These are phyloP conservation scores for Ammodytes dubius DNA, from an alignment of 2,113 vertebrate species.

Conservation along the genomic window DNA sequence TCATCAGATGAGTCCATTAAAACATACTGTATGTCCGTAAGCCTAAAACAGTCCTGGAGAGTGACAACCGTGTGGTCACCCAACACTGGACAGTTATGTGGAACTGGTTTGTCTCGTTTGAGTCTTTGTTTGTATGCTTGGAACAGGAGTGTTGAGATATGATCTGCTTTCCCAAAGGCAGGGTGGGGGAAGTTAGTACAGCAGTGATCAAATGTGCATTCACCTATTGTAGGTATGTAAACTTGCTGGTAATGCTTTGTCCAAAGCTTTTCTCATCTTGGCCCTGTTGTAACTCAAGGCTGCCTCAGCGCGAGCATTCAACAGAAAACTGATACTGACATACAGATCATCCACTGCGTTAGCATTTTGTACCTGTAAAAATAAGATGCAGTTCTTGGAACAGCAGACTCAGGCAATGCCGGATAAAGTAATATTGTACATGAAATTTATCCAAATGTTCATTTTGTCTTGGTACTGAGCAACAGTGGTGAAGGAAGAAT, in stretches of 20 bases:
- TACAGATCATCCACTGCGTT: constrained; percentile 23
- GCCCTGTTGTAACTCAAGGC: constrained; percentile 29
- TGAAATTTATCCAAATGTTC: not conserved
- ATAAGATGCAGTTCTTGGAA: constrained; percentile 7
- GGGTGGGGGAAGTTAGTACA: constrained; percentile 16
- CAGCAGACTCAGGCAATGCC: not conserved
- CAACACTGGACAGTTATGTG: constrained; percentile 30
- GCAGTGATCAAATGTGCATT: constrained; percentile 24
- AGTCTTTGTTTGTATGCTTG: constrained; percentile 14
- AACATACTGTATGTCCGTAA: not conserved
- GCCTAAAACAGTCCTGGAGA: not conserved
- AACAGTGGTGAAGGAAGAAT: not conserved
- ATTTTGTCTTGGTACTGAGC: not conserved
- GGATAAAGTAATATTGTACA: not conserved
- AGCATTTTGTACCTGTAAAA: constrained; percentile 39
- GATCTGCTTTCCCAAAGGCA: constrained; percentile 59
- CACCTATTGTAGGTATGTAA: constrained; percentile 33
- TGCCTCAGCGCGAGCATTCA: constrained; percentile 21
- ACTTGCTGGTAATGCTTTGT: not conserved
- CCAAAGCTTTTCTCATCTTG: not conserved
- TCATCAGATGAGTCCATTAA: not conserved
- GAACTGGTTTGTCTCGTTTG: constrained; percentile 58
- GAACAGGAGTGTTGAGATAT: constrained; percentile 50
- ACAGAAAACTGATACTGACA: constrained; percentile 42
- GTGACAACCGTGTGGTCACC: constrained; percentile 11